Evolutionary conservation across 1,140 invertebrate species (phyloP).

Genomic region (Nasonia vitripennis): DNA sequence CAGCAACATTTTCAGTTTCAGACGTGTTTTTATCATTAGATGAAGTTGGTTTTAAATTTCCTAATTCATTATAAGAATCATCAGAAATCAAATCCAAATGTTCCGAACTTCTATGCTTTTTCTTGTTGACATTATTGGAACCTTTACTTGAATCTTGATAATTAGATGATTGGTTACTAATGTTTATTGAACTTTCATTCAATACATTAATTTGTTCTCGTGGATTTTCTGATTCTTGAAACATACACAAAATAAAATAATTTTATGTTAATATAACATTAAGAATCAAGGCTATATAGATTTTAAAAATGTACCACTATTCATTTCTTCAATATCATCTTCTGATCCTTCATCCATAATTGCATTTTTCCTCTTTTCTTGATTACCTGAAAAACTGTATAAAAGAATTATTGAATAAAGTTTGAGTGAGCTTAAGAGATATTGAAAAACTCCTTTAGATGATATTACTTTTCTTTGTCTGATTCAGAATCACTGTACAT

Average conservation of each 20-base stretch:
- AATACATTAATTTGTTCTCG: not conserved
- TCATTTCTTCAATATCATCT: not conserved
- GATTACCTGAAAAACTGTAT: not conserved
- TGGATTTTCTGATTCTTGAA: not conserved
- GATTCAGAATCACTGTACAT: conserved; percentile 32
- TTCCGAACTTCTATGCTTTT: no score
- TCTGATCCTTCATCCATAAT: not conserved
- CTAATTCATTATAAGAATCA: no score
- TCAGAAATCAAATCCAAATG: no score
- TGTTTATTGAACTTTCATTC: not conserved
- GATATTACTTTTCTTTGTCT: conserved; percentile 34
- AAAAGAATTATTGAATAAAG: not conserved
- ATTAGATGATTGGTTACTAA: not conserved
- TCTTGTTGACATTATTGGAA: not conserved
- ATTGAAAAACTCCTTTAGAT: not conserved
- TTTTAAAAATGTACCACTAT: not conserved
- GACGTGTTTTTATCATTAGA: not conserved
- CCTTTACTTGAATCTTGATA: conserved; percentile 6
- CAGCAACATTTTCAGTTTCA: not conserved
- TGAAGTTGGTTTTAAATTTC: not conserved
- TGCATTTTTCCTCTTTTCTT: not conserved
- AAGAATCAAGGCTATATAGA: no score
- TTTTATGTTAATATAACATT: no score
- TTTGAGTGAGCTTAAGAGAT: not conserved
- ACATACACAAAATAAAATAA: no score